phyloP scores from a whole-genome alignment of 2,113 vertebrate species.

The Murina feae region DNA sequence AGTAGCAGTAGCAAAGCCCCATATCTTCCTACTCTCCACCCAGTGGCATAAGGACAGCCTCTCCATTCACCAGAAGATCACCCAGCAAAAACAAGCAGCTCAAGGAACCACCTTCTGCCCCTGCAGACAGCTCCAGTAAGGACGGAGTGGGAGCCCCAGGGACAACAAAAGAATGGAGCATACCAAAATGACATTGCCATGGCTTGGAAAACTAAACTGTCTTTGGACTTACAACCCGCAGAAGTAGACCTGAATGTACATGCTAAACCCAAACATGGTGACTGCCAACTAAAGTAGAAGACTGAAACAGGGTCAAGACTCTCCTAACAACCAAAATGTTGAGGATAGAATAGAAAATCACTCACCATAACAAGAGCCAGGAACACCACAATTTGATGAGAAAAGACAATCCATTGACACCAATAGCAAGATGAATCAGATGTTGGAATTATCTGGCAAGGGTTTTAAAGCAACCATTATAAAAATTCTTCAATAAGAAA shows the following conservation, averaged over 20 bases:
- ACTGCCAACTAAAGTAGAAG: neutral
- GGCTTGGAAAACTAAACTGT: neutral
- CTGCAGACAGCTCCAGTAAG: neutral
- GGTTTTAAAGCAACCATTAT: neutral
- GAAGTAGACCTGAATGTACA: neutral
- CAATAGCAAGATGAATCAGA: neutral
- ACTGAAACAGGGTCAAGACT: neutral
- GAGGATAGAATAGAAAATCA: constrained; percentile 2
- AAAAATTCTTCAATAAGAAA: neutral
- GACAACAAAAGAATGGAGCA: constrained; percentile 14
- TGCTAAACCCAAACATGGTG: neutral
- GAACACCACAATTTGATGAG: neutral
- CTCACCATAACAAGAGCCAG: neutral
- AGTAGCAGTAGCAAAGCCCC: neutral
- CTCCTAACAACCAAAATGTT: neutral
- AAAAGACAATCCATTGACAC: neutral
- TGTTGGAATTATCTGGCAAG: neutral
- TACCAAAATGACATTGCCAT: neutral
- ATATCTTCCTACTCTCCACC: neutral
- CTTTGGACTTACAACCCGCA: neutral
- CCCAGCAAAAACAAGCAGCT: neutral
- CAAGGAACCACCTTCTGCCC: neutral
- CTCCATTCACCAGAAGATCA: neutral
- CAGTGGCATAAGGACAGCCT: neutral
- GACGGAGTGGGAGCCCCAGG: neutral